Base-by-base conservation (phyloP, 1,140 invertebrate genomes). In the Oncopeltus fasciatus region DNA sequence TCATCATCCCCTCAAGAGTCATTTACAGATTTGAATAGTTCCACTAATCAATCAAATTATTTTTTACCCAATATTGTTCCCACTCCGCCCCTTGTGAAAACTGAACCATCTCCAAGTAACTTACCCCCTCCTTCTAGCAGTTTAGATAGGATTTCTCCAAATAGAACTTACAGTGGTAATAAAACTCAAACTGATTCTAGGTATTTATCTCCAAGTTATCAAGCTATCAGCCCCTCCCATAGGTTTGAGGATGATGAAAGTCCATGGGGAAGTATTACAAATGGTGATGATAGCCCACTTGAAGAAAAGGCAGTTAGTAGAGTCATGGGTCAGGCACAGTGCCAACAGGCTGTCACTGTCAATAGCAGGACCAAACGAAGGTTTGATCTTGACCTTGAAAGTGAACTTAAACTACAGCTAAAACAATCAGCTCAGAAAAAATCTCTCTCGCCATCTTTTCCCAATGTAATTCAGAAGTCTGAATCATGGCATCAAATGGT, bases 401-500 rank as follows among this genome's bases (percentile, higher is more conserved):
- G 4, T 64, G 68, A 57, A 33, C 20, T 61, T 29, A 29, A 33
- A 20, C 9, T 75, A 72, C 53, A 70, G 38, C 11, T 61, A 26
- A 47, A 16, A n/a, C 74, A 5, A 69, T 60, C 28, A 70, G 69
- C 61, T 70, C 71, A 51, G n/a, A 33, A 60, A 33, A 53, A 60
- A 28, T 27, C 60, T 12, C 0, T 72, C 68, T 20, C 70, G 69
- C 63, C 76, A 70, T 20, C 73, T 72, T 67, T 67, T 26, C 65
- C 65, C 9, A 66, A 65, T 28, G 76, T 78, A 0, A 70, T 88
- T n/a, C 83, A 81, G 33, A 86, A 87, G 70, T 87, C 85, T 1
- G 86, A 87, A 71, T 88, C 87, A 0, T 89, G 87, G 86, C 83
- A 88, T 68, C 84, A 88, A 65, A 75, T 81, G 21, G 68, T 76